Evolutionary conservation across 1,140 invertebrate species (phyloP), one percentile per base, ranked within the genome.

Genomic region (Chironomus tepperi): DNA sequence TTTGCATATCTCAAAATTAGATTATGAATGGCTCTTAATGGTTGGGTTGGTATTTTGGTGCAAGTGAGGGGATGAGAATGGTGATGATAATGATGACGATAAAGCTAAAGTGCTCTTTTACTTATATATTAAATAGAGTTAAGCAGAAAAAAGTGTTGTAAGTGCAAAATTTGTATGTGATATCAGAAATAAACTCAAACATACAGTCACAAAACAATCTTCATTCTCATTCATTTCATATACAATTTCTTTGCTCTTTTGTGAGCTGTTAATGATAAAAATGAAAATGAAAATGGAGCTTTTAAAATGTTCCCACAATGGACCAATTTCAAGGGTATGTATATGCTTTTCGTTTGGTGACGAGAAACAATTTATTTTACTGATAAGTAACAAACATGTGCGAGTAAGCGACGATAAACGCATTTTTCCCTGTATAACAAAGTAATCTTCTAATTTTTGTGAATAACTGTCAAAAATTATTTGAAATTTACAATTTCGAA

Each of bases 231-330:
- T 15, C 47, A 57, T n/a, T 57, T 57, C 47, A 57, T 57, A 1
- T 57, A 57, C n/a, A n/a, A n/a, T 57, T 12, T 12, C 15, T 47
- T 8, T 1, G 47, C 47, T 57, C n/a, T 57, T 57, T 5, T 57
- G 12, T 43, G 16, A 18, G 24, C 24, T 3, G 67, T 9, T 65
- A n/a, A 42, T 42, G 47, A 74, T 16, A 34, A 21, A 74, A 64
- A 42, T 70, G 67, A 64, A 5, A 42, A 19, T 19, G 34, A 70
- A 74, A 70, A 70, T 21, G 19, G 43, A 16, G 12, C 16, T 74
- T 74, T 19, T 15, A 73, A 70, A 18, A 16, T 43, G n/a, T 76
- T 43, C 74, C 19, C 43, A 42, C n/a, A 73, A 19, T 73, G 43
- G 21, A 19, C 19, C 43, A 43, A 34, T 73, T 75, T 73, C n/a